Conservation (phyloP, 2,888 invertebrate species). For the Pharmacophagus antenor region DNA sequence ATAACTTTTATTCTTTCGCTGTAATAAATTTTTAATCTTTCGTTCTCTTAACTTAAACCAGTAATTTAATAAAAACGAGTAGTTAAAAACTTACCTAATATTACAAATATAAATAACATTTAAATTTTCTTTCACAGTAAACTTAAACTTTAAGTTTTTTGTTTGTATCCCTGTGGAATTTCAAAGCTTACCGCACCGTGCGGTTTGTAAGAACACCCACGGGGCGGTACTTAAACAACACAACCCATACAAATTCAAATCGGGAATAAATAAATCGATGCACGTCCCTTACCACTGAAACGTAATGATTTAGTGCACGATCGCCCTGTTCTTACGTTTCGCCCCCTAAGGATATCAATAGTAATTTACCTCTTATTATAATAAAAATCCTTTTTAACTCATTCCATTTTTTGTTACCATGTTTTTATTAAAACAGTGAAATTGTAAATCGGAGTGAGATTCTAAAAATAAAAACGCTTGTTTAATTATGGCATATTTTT, state of each 20-base stretch:
- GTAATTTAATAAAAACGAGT: too few relatives aligned
- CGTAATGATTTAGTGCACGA: slow-evolving; percentile 12
- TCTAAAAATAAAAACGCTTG: slow-evolving; percentile 1
- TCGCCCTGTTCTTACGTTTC: neutral
- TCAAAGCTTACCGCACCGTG: neutral
- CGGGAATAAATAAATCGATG: slow-evolving; percentile 19
- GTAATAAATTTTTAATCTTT: too few relatives aligned
- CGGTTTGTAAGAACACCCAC: slow-evolving; percentile 11
- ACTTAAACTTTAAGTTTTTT: neutral
- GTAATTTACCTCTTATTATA: slow-evolving; percentile 12
- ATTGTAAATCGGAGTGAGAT: neutral
- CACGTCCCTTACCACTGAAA: slow-evolving; percentile 8
- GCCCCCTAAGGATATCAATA: slow-evolving; percentile 3
- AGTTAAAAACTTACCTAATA: too few relatives aligned
- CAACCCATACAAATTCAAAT: slow-evolving; percentile 1
- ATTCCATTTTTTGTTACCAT: slow-evolving; percentile 1
- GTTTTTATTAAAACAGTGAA: slow-evolving; percentile 12
- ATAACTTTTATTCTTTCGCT: too few relatives aligned
- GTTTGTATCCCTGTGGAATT: neutral
- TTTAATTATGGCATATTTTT: slow-evolving; percentile 24
- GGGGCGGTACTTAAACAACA: neutral
- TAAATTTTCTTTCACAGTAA: neutral
- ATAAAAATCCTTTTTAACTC: neutral
- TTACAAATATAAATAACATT: neutral
- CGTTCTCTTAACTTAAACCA: too few relatives aligned